Base-by-base conservation (phyloP, 1,140 invertebrate genomes). In the Lerema accius region DNA sequence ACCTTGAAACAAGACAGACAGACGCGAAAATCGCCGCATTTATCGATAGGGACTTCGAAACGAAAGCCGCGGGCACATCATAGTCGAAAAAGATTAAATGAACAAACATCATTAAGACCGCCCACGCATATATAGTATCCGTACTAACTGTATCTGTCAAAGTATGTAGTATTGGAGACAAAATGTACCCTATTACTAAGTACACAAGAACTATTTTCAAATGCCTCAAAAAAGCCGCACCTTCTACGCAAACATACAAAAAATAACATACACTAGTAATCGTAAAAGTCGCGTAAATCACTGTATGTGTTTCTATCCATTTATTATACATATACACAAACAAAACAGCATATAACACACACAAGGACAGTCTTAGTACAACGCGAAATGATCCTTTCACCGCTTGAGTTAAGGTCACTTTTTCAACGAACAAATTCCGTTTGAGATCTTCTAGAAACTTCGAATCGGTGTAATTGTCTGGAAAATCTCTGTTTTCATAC, bases 101-200 rank as follows among this genome's bases (percentile, higher is more conserved):
- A 4, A 96, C 89, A 0, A 97, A 71, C 85, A 99, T 94, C 94
- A 98, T 97, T 32, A 97, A 92, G 45, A 96, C 94, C 14, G 97
- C 94, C 92, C 95, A 97, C 0, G 96, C 96, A 78, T 99, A 99
- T 79, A 99, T 99, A 1, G 98, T 99, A 84, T 99, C 98, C 0
- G 98, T 99, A 78, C 97, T 98, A 0, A 99, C 96, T 0, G 97
- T 98, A 84, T 98, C 96, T 0, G 98, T 99, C 26, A 99, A 91
- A 0, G 97, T 99, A 86, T 98, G 97, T n/a, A 99, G 89, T 16
- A 99, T 93, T 0, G 98, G 97, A 0, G 97, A 98, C 43, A 98
- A 92, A 35, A 97, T 92, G 76, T 96, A 97, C 15, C 96, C 96
- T 80, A 98, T 95, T 0, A 95, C 92, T 2, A 97, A 80, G 81